phyloP scores from a whole-genome alignment of 2,888 invertebrate genomes.

The Muscina levida region DNA sequence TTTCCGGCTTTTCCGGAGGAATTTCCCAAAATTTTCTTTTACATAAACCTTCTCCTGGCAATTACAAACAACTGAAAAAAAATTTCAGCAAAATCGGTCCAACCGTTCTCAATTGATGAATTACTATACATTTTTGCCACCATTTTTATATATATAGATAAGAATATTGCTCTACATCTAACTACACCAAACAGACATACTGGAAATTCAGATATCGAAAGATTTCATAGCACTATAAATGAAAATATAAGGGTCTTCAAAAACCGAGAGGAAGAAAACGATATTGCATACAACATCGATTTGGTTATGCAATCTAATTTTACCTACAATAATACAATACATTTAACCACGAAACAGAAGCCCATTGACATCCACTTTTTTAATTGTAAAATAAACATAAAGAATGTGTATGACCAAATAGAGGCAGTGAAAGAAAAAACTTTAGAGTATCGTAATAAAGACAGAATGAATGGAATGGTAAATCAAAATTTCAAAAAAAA shows the following conservation, averaged over 20 bases:
- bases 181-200: conserved; percentile 20
- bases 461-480: conserved; percentile 9
- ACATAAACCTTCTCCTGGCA: no score
- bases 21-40: no score
- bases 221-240: conserved; percentile 22
- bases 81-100: no score
- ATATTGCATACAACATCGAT: background rate
- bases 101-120: no score
- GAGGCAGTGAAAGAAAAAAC: conserved; percentile 16
- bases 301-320: background rate
- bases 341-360: conserved; percentile 43
- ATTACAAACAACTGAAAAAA: no score
- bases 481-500: background rate
- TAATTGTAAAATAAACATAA: conserved; percentile 1
- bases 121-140: no score
- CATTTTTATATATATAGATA: no score
- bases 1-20: no score
- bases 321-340: conserved; percentile 46
- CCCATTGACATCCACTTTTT: conserved; percentile 20
- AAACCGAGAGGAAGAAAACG: conserved; percentile 5
- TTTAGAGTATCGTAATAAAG: conserved; percentile 5
- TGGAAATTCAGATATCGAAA: conserved; percentile 22
- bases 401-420: conserved; percentile 11
- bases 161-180: no score
- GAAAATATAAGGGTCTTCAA: conserved; percentile 39